Percentiles rank a stretch among this genome's conserved stretches.
Evolutionary conservation across 2,797 vertebrate species (phyloP).

Genomic region (Lateolabrax maculatus): DNA sequence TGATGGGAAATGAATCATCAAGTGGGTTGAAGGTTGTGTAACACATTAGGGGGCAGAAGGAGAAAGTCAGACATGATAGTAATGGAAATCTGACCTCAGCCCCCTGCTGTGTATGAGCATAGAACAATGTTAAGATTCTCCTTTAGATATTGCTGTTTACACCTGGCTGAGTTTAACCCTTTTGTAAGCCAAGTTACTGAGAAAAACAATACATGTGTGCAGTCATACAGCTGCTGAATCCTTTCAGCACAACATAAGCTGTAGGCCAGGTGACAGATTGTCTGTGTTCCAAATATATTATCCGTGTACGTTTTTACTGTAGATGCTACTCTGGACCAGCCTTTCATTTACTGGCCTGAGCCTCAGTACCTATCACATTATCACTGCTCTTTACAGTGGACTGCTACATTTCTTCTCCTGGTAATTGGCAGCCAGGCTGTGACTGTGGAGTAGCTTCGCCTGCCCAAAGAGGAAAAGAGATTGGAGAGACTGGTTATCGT

Average conservation of each 20-base stretch:
- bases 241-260: not conserved
- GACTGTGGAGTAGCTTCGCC: slow-evolving; percentile 38
- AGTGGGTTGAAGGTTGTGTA: slow-evolving; percentile 40
- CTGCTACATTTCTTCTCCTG: slow-evolving; percentile 66
- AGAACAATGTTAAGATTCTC: not conserved
- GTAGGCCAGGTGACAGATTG: slow-evolving; percentile 9
- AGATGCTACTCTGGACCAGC: not conserved
- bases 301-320: not conserved
- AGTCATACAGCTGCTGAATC: not conserved
- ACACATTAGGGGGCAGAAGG: not conserved
- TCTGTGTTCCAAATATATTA: slow-evolving; percentile 9
- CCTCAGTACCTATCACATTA: slow-evolving; percentile 43
- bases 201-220: slow-evolving; percentile 2
- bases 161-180: not conserved
- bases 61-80: not conserved
- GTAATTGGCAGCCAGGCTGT: slow-evolving; percentile 30
- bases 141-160: not conserved
- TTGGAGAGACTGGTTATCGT: slow-evolving; percentile 23
- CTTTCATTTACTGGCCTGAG: slow-evolving; percentile 28
- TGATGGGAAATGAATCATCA: slow-evolving; percentile 47
- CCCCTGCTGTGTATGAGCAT: not conserved
- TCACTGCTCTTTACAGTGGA: slow-evolving; percentile 56
- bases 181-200: not conserved
- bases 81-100: not conserved
- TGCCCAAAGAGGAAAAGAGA: slow-evolving; percentile 16